Evolutionary conservation across 2,797 vertebrate species (phyloP), one percentile per base, ranked within the genome.

Genomic region (Ctenopoma multispine): DNA sequence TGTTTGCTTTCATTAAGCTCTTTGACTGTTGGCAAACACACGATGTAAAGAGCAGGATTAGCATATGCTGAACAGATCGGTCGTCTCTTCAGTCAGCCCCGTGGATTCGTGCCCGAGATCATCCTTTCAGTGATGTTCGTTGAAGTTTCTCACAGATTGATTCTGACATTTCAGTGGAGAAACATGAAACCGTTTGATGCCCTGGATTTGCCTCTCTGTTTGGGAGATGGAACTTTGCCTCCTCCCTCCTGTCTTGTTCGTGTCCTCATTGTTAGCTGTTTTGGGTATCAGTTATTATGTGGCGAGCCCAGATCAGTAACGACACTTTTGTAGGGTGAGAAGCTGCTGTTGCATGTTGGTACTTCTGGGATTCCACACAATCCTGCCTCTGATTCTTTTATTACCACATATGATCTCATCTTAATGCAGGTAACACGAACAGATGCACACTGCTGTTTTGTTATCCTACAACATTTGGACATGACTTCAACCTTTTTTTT

Each of bases 161-260:
- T 44, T 80, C 54, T 81, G 80, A 79, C 72, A 79, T 85, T 74
- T 80, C 41, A 64, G 44, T 59, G 15, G 27, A 70, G 63, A 61
- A 80, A 58, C 36, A 15, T n/a, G 24, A 7, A 44, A 15, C 59
- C 5, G 66, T n/a, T 38, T 18, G 61, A 50, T 70, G 48, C 54
- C 62, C 51, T 70, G 72, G 51, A 63, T 83, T 57, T 48, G 43
- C n/a, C 23, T 60, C 31, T 79, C 38, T 63, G 51, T 65, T 62
- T 63, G 49, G 21, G 50, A 63, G 29, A 44, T n/a, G 21, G 34
- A 9, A 51, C 36, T 49, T 43, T 34, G 56, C 20, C 18, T 40
- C 48, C 44, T 18, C 10, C 15, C 21, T 57, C 24, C 13, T 17
- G 24, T n/a, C 2, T 47, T 67, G 62, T 66, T 54, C 57, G 56